Evolutionary conservation across 2,888 invertebrate genomes (phyloP), one percentile per base, ranked within the genome.

Genomic region (Gisinianus flammeolus): DNA sequence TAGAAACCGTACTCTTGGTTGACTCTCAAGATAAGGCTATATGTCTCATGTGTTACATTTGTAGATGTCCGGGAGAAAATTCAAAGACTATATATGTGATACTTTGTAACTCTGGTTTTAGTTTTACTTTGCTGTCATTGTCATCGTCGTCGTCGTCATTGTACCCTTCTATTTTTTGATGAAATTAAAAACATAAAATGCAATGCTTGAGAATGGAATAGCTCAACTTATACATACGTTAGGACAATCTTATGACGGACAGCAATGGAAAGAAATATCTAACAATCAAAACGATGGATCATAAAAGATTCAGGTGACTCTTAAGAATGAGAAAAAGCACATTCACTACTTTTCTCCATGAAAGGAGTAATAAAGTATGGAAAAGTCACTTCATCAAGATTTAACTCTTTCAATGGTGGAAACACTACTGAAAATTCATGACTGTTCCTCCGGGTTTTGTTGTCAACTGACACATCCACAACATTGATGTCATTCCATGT

Each of bases 221-320:
- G 12, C 35, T 35, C 12, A 12, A n/a, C 35, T 8, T 35, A 8
- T 35, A 35, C 12, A 35, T 35, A 35, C 35, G 12, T 35, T 8
- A 35, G 5, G 35, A 12, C 5, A 8, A 35, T 35, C 5, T 12
- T n/a, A 35, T 8, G 12, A 35, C 35, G 35, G 35, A 35, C 35
- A 35, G 35, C 12, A 35, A 35, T 35, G 35, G 12, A 35, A 35
- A 35, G 35, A 35, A 24, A 5, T 26, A 22, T 62, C 31, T 71
- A 73, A 73, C 73, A 73, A 73, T 73, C 64, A 73, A 73, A 73
- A 73, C 62, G 33, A 73, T 73, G 64, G 64, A 64, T 64, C 62
- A 64, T 73, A 73, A 73, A 73, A 73, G 33, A 30, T 73, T 64
- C 64, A 73, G 73, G 73, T 73, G 35, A 64, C 35, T 33, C 35